A percentile compares a stretch with the other conserved stretches of the same genome.
These are phyloP conservation scores for Drosophila borborema DNA, from an alignment of 2,888 invertebrate species.

Conservation along the genomic window DNA sequence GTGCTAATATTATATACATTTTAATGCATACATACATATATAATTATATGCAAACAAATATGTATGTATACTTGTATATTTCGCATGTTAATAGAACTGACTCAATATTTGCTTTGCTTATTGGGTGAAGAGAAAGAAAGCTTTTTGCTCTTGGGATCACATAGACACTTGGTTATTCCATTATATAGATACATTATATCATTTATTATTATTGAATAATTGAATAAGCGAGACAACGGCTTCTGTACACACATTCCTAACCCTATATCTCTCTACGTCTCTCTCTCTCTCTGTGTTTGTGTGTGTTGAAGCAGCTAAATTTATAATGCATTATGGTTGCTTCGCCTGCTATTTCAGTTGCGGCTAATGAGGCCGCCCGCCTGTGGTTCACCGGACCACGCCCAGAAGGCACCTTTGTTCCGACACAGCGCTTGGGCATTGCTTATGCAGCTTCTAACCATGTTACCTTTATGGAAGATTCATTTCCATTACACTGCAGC, in stretches of 20 bases:
- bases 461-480: conserved; percentile 43
- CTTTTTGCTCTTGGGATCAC: conserved; percentile 55
- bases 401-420: conserved; percentile 36
- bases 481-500: conserved; percentile 70
- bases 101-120: conserved; percentile 50
- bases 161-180: conserved; percentile 55
- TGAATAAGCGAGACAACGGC: conserved; percentile 54
- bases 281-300: not conserved
- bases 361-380: conserved; percentile 65
- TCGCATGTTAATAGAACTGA: conserved; percentile 21
- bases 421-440: conserved; percentile 38
- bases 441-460: conserved; percentile 38
- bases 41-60: not conserved
- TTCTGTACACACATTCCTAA: conserved; percentile 13
- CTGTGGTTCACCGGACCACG: conserved; percentile 33
- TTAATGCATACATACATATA: not conserved
- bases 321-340: conserved; percentile 71
- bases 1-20: conserved; percentile 10
- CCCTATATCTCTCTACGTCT: not conserved
- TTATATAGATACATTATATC: conserved; percentile 53
- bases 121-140: conserved; percentile 34
- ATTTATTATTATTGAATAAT: conserved; percentile 77
- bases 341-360: conserved; percentile 45
- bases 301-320: conserved; percentile 65
- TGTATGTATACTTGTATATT: not conserved